Evolutionary conservation across 2,113 vertebrate genomes (phyloP), one percentile per base, ranked within the genome.

Genomic region (Ammodytes dubius): DNA sequence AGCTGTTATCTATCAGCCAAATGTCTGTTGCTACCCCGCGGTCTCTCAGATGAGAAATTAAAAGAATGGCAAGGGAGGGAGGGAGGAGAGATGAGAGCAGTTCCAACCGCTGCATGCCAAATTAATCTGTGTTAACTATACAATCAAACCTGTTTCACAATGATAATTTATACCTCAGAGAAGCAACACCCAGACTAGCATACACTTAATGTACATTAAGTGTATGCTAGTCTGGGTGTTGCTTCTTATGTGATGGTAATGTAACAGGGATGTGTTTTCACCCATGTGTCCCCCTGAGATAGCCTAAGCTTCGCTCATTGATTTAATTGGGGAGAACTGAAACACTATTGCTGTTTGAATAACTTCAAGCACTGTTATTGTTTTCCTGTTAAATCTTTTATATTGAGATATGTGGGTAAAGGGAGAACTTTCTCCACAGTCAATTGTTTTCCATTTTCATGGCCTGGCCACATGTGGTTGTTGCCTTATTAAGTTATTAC

Each of bases 31-130:
- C 77, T 75, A 15, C 56, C 47, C 64, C 13, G 52, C 40, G 65
- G 72, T 72, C 74, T 77, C 84, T 81, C 74, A 73, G 66, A 84
- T 81, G 89, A 91, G 76, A 70, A 73, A 87, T 86, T 74, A 77
- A 85, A 67, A 57, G 64, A 60, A 77, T 77, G 59, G 53, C 4
- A 4, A 8, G 5, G 59, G 27, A 27, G 69, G 43, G n/a, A 60
- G 52, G 54, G 14, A 8, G 27, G 68, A 66, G 65, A 46, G 57
- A 64, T 37, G 64, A 47, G 58, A n/a, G 52, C 50, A 49, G 37
- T 47, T 59, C 8, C 0, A 4, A 14, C 12, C 2, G 3, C 60
- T 43, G 35, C 54, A 54, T 65, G 57, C 47, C 59, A 60, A 74
- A 78, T 61, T 61, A 13, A 37, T 40, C 37, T 61, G 57, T 35